Base-by-base conservation (phyloP, 2,113 vertebrate genomes). In the Riparia riparia region DNA sequence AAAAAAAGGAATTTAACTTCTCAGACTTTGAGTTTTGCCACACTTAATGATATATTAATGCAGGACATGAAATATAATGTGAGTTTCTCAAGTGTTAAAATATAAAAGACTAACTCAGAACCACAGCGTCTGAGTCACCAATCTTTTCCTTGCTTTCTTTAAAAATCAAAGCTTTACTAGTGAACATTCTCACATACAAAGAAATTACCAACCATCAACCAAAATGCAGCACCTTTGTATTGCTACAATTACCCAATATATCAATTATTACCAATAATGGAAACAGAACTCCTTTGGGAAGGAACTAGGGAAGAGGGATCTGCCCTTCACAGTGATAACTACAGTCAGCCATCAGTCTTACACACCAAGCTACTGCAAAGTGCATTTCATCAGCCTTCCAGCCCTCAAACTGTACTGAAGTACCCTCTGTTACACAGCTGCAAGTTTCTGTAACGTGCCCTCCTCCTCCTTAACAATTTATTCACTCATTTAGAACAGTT, bases 401-500 rank as follows among this genome's bases (percentile, higher is more conserved):
- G 31, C 12, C 0, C 0, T 41, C 37, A 47, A 51, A 17, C 29
- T 56, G 49, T 15, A 83, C 3, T 54, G 45, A 94, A 80, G 42
- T 4, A 71, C 42, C 10, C 42, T 39, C 56, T 70, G 47, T 50
- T 42, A 63, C 17, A 58, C 53, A 94, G 79, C 61, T 85, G 39
- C 32, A 47, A 2, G 4, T 28, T 86, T 72, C 73, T 72, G 34
- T 29, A 73, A 71, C 11, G 3, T 4, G 18, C 13, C 18, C 34
- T 50, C 26, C 45, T 31, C n/a, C 71, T 66, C 56, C 42, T 57
- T 61, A 76, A 84, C 73, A 89, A 89, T 65, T 80, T 83, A 83
- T 51, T 91, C 92, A 58, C 64, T 92, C 69, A 51, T 83, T 92
- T 86, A 50, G 28, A 93, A 50, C 82, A 64, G 63, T 81, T 92